These are phyloP conservation scores for Dryobota labecula DNA, from an alignment of 2,888 invertebrate species.

Conservation along the genomic window DNA sequence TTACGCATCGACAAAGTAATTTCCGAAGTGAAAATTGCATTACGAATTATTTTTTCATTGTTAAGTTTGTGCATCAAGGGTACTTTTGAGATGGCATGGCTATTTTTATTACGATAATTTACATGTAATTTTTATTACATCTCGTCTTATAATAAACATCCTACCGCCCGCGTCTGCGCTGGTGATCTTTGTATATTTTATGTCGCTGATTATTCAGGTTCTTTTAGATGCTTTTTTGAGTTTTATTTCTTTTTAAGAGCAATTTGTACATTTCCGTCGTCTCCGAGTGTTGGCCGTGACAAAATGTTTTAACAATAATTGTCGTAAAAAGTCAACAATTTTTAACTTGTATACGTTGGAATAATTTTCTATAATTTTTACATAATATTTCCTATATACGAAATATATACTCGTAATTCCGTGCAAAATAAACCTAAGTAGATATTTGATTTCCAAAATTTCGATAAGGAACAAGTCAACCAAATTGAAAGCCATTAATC, in stretches of 20 bases:
- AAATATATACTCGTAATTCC: not conserved
- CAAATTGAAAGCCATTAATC: slow-evolving; percentile 65
- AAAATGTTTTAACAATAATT: slow-evolving; percentile 27
- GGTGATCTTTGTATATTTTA: slow-evolving; percentile 58
- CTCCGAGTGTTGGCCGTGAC: slow-evolving; percentile 23
- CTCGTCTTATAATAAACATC: slow-evolving; percentile 64
- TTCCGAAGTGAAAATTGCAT: slow-evolving; percentile 84
- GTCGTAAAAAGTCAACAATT: slow-evolving; percentile 6
- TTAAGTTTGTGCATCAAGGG: slow-evolving; percentile 58
- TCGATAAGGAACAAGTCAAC: slow-evolving; percentile 13
- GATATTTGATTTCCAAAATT: not conserved
- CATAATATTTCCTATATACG: not conserved
- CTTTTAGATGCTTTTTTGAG: slow-evolving; percentile 39
- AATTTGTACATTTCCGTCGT: slow-evolving; percentile 55
- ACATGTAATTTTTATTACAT: slow-evolving; percentile 60
- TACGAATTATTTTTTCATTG: slow-evolving; percentile 72
- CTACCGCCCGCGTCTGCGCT: slow-evolving; percentile 43
- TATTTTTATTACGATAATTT: slow-evolving; percentile 70
- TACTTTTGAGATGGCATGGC: slow-evolving; percentile 62
- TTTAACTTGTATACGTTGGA: not conserved
- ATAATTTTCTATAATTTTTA: not conserved
- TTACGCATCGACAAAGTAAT: slow-evolving; percentile 77
- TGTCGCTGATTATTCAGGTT: slow-evolving; percentile 51
- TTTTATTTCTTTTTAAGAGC: slow-evolving; percentile 47
- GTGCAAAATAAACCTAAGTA: not conserved